These are phyloP conservation scores for Cyaniris semiargus DNA, from an alignment of 2,888 invertebrate genomes.

Conservation along the genomic window DNA sequence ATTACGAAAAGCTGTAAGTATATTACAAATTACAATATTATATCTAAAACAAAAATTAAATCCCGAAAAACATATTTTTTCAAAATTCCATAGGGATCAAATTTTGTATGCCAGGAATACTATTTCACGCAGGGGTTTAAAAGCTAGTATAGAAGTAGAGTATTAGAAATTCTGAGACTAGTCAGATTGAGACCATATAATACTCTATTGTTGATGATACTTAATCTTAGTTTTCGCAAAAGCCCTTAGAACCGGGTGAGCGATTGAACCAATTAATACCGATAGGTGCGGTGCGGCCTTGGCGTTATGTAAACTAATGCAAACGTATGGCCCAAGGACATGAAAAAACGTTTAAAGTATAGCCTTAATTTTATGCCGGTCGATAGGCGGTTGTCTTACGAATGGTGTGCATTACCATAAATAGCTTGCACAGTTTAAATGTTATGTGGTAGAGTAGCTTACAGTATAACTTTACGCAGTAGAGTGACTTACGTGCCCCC, in stretches of 20 bases:
- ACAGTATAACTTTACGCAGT: background rate
- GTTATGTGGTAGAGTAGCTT: background rate
- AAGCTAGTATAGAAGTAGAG: too few species aligned
- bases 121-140: too few species aligned
- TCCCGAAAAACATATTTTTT: too few species aligned
- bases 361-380: slow-evolving; percentile 32
- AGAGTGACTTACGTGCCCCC: background rate
- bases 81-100: too few species aligned
- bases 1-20: too few species aligned
- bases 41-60: too few species aligned
- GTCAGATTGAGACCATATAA: too few species aligned
- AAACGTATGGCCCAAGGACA: slow-evolving; percentile 59
- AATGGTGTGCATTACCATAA: slow-evolving; percentile 25
- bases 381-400: slow-evolving; percentile 34
- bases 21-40: too few species aligned
- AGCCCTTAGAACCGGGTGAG: slow-evolving; percentile 43
- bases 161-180: too few species aligned
- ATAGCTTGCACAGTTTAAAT: background rate
- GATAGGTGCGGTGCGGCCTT: slow-evolving; percentile 64
- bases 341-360: slow-evolving; percentile 39
- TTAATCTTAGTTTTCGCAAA: slow-evolving; percentile 4
- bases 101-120: too few species aligned
- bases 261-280: slow-evolving; percentile 60
- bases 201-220: background rate
- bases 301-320: slow-evolving; percentile 64